Evolutionary conservation across 1,140 invertebrate genomes (phyloP).

Genomic region (Teleogryllus occipitalis): DNA sequence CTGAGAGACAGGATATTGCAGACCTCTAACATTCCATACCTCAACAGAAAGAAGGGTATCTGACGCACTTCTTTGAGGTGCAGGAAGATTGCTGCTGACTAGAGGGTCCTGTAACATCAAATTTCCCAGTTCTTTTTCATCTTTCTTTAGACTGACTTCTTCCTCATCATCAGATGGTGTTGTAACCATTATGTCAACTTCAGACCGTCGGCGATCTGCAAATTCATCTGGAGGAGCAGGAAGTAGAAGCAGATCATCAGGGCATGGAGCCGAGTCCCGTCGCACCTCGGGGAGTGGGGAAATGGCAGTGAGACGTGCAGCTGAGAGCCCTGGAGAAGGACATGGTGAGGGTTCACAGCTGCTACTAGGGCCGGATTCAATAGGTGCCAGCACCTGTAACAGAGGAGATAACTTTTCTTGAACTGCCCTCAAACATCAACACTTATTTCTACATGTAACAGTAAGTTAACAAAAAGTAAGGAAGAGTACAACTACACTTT

Average conservation of each 20-base stretch:
- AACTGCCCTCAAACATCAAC: too few relatives aligned
- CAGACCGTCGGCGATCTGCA: conserved; percentile 28
- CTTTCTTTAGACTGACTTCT: background rate
- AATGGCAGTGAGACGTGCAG: conserved; percentile 44
- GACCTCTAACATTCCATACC: background rate
- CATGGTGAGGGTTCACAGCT: conserved; percentile 48
- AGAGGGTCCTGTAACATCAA: background rate
- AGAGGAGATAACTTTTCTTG: too few relatives aligned
- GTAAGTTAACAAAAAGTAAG: too few relatives aligned
- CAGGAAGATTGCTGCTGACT: background rate
- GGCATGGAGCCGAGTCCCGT: conserved; percentile 47
- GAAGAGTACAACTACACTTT: too few relatives aligned
- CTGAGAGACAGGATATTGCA: too few relatives aligned
- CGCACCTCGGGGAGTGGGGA: conserved; percentile 59
- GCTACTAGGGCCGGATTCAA: conserved; percentile 35
- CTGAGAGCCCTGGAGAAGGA: conserved; percentile 40
- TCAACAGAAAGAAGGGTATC: background rate
- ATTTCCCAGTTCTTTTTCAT: background rate
- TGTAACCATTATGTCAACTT: background rate
- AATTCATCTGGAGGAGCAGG: conserved; percentile 37
- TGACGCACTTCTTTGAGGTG: background rate
- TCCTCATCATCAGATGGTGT: conserved; percentile 17
- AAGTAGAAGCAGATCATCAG: conserved; percentile 33
- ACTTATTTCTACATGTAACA: too few relatives aligned
- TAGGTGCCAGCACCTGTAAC: conserved; percentile 33